phyloP scores from a whole-genome alignment of 2,797 vertebrate genomes.

The Hydrolagus colliei region DNA sequence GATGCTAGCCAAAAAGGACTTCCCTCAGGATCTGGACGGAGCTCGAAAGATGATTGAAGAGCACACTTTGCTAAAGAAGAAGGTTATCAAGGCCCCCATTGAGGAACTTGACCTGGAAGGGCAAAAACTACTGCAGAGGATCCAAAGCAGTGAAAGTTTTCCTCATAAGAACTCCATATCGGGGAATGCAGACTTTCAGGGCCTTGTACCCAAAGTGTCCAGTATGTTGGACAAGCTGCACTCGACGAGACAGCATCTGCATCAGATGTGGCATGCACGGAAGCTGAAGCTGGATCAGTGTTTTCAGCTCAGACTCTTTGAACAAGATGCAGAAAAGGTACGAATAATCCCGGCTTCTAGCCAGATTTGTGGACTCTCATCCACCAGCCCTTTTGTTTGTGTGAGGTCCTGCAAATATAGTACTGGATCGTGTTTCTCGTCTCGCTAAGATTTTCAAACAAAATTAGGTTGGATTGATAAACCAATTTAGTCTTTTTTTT shows the following conservation, averaged over 20 bases:
- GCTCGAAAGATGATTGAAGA: conserved; percentile 93
- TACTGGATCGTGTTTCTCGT: no score
- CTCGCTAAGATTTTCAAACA: no score
- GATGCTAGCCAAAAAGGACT: conserved; percentile 84
- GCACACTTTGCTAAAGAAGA: conserved; percentile 88
- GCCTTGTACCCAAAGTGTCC: conserved; percentile 82
- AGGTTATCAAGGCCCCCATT: conserved; percentile 90
- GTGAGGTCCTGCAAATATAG: no score
- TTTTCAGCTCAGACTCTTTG: conserved; percentile 89
- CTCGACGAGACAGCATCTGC: conserved; percentile 86
- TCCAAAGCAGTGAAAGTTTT: conserved; percentile 91
- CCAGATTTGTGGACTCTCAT: no score
- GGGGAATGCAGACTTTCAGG: conserved; percentile 86
- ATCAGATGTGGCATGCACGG: conserved; percentile 91
- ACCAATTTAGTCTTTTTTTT: no score
- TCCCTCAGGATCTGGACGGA: conserved; percentile 91
- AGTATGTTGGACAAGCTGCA: conserved; percentile 90
- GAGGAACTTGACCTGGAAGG: conserved; percentile 95
- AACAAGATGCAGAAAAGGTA: conserved; percentile 96
- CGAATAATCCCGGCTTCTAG: background rate
- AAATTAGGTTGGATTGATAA: no score
- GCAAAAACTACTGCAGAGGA: conserved; percentile 85
- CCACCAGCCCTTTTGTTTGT: no score
- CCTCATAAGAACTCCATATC: conserved; percentile 80
- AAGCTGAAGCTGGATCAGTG: conserved; percentile 88